A percentile compares a stretch with the other conserved stretches of the same genome.
Evolutionary conservation across 2,888 invertebrate species (phyloP).

Genomic region (Melikaiella ostensackeni): DNA sequence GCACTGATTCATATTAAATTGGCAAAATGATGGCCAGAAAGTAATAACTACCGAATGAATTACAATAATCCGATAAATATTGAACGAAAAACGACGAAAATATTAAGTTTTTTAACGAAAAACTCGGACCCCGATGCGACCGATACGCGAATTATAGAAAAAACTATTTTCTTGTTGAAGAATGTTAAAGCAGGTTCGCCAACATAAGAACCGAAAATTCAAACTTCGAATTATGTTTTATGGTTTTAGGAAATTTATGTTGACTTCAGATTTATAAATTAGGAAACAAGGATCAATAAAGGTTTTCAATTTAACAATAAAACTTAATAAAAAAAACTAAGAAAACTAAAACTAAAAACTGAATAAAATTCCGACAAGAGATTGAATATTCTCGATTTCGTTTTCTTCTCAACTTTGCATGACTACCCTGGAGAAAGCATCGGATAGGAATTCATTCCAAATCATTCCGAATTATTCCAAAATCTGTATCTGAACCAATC

Average conservation of each 20-base stretch:
- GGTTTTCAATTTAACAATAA: background rate
- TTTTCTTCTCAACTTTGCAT: background rate
- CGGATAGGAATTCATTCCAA: too few species aligned
- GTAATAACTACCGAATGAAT: background rate
- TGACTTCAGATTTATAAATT: background rate
- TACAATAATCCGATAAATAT: background rate
- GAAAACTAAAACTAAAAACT: too few species aligned
- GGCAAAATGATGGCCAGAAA: too few species aligned
- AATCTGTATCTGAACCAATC: too few species aligned
- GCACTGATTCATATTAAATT: too few species aligned
- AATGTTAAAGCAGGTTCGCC: too few species aligned
- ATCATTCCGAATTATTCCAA: too few species aligned
- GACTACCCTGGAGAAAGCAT: too few species aligned
- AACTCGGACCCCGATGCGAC: background rate
- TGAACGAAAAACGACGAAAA: background rate
- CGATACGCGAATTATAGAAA: background rate
- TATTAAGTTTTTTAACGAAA: background rate
- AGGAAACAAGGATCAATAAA: background rate
- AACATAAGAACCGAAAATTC: background rate
- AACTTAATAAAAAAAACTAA: too few species aligned
- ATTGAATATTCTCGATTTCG: background rate
- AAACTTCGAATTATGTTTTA: background rate
- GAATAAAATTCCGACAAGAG: background rate
- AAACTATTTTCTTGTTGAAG: background rate
- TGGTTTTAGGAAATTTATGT: background rate